Evolutionary conservation across 2,888 invertebrate species (phyloP), one percentile per base, ranked within the genome.

Genomic region (Zaprionus lineosus): DNA sequence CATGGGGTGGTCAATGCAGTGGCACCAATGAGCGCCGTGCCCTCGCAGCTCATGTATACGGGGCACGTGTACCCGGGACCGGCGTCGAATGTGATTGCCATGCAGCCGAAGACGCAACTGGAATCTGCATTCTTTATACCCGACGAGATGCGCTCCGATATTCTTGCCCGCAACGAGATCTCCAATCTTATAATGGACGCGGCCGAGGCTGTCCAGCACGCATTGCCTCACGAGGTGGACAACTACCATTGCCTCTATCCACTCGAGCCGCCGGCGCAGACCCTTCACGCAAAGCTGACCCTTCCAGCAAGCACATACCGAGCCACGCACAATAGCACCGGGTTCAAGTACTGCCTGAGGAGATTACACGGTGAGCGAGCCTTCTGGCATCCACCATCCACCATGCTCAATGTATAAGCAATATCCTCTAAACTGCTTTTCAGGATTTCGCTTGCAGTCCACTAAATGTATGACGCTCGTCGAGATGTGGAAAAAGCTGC

Each of bases 401-500:
- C 24, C 7, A 3, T 21, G 21, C 59, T n/a, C n/a, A n/a, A 89
- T 89, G 29, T 9, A 29, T 24, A 82, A 18, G 3, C 1, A 6
- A 0, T 8, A 2, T 7, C 2, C 11, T 1, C 9, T 1, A n/a
- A 8, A 5, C 18, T 19, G 0, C 0, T 3, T 41, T 53, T 0
- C 9, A 95, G 95, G 95, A 88, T 95, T 95, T 87, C 93, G 96
- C 28, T 91, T 96, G 73, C 94, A 94, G 72, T 95, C 95, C 78
- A 94, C 95, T 31, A 97, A 97, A 87, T 95, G 95, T 88, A 94
- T 97, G 91, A 91, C 94, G 18, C 91, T 95, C 75, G 95, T 98
- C 31, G 98, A 98, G 81, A 93, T 95, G 91, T 99, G 99, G 99
- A 97, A 97, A 89, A 95, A 97, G 90, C 92, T 99, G 53, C 94